These are phyloP conservation scores for Lasioglossum vierecki DNA, from an alignment of 2,888 invertebrate species.

Conservation along the genomic window DNA sequence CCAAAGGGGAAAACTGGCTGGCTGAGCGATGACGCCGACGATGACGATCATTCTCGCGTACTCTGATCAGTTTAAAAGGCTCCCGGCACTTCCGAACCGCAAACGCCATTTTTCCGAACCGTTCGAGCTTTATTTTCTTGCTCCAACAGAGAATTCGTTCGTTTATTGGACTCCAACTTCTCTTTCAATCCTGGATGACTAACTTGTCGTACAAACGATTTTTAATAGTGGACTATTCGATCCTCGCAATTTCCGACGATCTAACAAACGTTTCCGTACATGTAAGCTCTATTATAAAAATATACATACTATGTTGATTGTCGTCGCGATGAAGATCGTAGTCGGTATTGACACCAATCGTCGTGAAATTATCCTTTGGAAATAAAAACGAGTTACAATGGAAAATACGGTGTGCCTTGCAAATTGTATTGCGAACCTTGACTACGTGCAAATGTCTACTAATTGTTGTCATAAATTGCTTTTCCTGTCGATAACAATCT, in stretches of 20 bases:
- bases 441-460: background rate
- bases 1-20: constrained; percentile 40
- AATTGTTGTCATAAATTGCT: background rate
- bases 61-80: constrained; percentile 26
- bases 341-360: background rate
- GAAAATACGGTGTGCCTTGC: background rate
- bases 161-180: background rate
- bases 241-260: too few relatives aligned
- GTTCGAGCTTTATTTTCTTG: background rate
- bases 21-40: constrained; percentile 44
- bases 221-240: background rate
- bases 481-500: background rate
- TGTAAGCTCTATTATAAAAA: background rate
- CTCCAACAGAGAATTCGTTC: background rate
- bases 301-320: background rate
- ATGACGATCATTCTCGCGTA: constrained; percentile 33
- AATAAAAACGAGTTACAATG: too few relatives aligned
- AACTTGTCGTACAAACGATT: background rate
- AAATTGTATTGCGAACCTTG: background rate
- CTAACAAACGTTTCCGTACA: too few relatives aligned
- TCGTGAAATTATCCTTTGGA: background rate
- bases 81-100: background rate
- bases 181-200: background rate
- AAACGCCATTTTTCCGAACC: constrained; percentile 4
- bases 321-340: background rate